Base-by-base conservation (phyloP, 1,140 invertebrate genomes). In the Arion vulgaris region DNA sequence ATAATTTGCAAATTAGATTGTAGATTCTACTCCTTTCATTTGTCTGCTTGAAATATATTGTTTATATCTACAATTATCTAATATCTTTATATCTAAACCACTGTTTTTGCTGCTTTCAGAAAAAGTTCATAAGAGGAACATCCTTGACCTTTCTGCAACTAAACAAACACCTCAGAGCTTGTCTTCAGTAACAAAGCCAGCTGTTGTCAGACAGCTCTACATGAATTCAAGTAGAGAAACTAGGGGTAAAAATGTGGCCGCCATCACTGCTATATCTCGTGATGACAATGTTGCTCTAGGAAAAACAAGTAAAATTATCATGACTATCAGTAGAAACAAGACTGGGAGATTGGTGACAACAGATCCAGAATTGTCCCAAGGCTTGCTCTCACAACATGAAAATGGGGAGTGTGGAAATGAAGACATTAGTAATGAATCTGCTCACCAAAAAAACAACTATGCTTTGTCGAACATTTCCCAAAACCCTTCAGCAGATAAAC, bases 391-490 rank as follows among this genome's bases (percentile, higher is more conserved):
- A 2, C 53, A 57, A n/a, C 53, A 4, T 19, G 53, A 57, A n/a
- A 57, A 23, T 15, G 53, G 15, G 53, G 53, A 57, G 4, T 57
- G 2, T 23, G 23, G 53, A 57, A 57, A 23, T 57, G 2, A 57
- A 15, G 53, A 57, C 53, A 57, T 57, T 57, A 19, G 53, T 57
- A 23, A 57, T 19, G 53, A 57, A 23, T 4, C 53, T 23, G 15
- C 26, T 19, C 53, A 57, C 15, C 53, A 57, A 23, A 57, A 57
- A 2, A 57, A 57, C 23, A 11, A 11, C 9, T 19, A n/a, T 57
- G 53, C 53, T 57, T 57, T 57, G 53, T 57, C 53, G 9, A 57
- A 57, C 53, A 57, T 57, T 57, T 57, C 53, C 53, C 53, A 57
- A 23, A 57, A 57, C 23, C 5, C n/a, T 32, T 66, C 28, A 66